A percentile compares a stretch with the other conserved stretches of the same genome.
Conservation (phyloP, 2,888 invertebrate genomes). For the Stegophylla sp. region DNA sequence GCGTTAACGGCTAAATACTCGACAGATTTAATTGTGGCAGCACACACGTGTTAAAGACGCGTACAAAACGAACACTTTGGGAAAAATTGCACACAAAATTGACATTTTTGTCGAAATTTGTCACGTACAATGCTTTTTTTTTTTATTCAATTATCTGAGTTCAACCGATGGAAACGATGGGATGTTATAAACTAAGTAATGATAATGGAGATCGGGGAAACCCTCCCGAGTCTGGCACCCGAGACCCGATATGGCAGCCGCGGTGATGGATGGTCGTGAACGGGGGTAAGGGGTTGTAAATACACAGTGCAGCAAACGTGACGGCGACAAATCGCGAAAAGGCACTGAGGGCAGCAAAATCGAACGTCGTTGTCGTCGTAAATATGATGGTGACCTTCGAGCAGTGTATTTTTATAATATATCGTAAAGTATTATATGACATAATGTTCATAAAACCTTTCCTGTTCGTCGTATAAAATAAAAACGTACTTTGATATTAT, state of each 20-base stretch:
- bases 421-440: no score
- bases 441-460: no score
- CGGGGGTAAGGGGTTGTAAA: constrained; percentile 42
- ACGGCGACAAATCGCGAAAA: constrained; percentile 16
- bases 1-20: neutral
- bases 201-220: constrained; percentile 42
- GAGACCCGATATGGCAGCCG: neutral
- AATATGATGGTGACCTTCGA: constrained; percentile 2
- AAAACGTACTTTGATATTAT: no score
- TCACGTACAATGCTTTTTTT: no score
- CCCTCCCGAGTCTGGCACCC: constrained; percentile 11
- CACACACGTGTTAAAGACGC: neutral
- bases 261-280: neutral
- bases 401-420: neutral
- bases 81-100: neutral
- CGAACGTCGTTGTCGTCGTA: neutral
- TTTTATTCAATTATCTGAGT: no score
- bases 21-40: neutral
- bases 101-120: no score
- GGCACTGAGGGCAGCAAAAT: neutral
- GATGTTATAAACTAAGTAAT: neutral
- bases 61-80: neutral
- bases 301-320: constrained; percentile 54
- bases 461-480: no score
- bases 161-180: neutral